Conservation (phyloP, 2,113 vertebrate genomes). For the Erythrocercus mccallii region DNA sequence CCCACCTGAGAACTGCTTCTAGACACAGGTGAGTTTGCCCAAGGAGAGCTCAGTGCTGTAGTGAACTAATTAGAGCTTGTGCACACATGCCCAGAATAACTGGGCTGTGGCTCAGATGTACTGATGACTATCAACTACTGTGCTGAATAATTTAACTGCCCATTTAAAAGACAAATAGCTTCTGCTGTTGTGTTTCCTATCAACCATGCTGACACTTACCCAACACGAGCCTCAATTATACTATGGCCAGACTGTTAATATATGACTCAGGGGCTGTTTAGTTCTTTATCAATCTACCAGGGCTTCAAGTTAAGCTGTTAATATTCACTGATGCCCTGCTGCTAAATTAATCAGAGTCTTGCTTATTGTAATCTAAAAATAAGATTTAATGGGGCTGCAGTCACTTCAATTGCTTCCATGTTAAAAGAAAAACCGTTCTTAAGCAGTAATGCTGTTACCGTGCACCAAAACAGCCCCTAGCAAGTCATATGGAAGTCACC, state of each 20-base stretch:
- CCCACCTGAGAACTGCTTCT: not conserved
- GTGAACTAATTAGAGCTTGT: not conserved
- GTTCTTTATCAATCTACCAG: conserved; percentile 13
- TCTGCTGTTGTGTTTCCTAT: not conserved
- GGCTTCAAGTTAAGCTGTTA: conserved; percentile 28
- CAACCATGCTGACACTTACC: not conserved
- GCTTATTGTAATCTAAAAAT: conserved; percentile 48
- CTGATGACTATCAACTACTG: not conserved
- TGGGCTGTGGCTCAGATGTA: not conserved
- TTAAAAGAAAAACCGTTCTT: not conserved
- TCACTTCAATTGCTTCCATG: not conserved
- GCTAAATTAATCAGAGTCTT: conserved; percentile 59
- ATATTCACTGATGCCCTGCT: conserved; percentile 24
- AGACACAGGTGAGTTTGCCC: not conserved
- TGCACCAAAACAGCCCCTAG: not conserved
- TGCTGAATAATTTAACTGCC: conserved; percentile 23
- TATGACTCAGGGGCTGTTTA: conserved; percentile 9
- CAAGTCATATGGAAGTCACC: not conserved
- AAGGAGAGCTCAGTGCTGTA: not conserved
- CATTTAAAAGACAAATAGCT: conserved; percentile 15
- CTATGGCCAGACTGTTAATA: conserved; percentile 12
- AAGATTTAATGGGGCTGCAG: conserved; percentile 19
- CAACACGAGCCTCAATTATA: not conserved
- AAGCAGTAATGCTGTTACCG: not conserved
- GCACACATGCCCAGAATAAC: not conserved